These are phyloP conservation scores for Sylvietta virens DNA, from an alignment of 2,113 vertebrate genomes.

Conservation along the genomic window DNA sequence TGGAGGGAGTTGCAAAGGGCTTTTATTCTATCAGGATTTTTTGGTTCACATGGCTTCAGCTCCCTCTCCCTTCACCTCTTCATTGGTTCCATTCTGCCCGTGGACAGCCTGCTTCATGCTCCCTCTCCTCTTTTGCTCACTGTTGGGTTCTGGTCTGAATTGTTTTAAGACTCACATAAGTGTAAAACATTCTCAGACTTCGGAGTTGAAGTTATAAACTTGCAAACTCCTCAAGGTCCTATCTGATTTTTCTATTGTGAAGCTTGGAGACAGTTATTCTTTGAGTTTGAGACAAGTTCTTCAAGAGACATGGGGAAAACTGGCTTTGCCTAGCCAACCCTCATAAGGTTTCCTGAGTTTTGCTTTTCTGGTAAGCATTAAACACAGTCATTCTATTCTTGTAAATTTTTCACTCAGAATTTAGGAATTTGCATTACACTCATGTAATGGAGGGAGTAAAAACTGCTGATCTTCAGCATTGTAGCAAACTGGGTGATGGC, in stretches of 20 bases:
- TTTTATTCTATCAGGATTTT: background rate
- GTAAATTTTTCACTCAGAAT: background rate
- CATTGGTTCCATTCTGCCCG: background rate
- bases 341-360: background rate
- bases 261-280: background rate
- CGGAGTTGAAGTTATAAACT: background rate
- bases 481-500: background rate
- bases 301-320: background rate
- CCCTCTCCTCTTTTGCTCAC: background rate
- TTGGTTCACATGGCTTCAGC: background rate
- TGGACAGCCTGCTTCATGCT: background rate
- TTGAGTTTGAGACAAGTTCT: background rate
- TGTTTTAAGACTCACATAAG: background rate
- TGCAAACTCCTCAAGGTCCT: background rate
- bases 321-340: background rate
- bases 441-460: background rate
- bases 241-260: background rate
- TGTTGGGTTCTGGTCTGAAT: background rate
- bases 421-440: background rate
- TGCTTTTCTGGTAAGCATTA: background rate
- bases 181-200: background rate
- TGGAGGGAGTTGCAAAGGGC: background rate
- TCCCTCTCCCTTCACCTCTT: background rate
- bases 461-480: background rate
- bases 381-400: background rate